Base-by-base conservation (phyloP, 2,888 invertebrate genomes). In the Actias luna region DNA sequence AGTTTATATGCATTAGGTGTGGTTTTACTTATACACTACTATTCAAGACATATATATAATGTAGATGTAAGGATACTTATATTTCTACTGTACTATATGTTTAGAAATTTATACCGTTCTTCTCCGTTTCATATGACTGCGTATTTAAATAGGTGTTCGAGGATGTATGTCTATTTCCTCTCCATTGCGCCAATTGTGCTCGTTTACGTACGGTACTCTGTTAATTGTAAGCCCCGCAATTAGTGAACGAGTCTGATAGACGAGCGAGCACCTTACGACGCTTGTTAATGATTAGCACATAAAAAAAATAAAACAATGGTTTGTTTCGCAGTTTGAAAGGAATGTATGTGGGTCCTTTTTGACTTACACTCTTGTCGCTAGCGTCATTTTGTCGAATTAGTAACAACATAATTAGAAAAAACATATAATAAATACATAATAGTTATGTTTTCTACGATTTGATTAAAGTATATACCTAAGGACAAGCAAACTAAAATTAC, bases 141-240 rank as follows among this genome's bases (percentile, higher is more conserved):
- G 67, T 68, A 67, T 69, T 68, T 72, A 68, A 68, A 74, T 78
- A 78, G 75, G 78, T 82, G 77, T 81, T 78, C 69, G 73, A 79
- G 82, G 82, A 82, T 88, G 83, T 81, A 84, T 85, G 88, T 77
- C 78, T 82, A 86, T 84, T 91, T 92, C 91, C 92, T 90, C 84
- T 83, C 84, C 79, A 88, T 89, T 89, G 86, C 82, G 85, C 80
- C 90, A 92, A 92, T 92, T 92, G 89, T 76, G 88, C 87, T 89
- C 82, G 83, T 92, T 90, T 87, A 82, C 72, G 80, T 78, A 81
- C 80, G 77, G 77, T 84, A 86, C 84, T 84, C 82, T 74, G 76
- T 84, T 92, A 91, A 92, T 92, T 91, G 88, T 84, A 74, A 79
- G 77, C 81, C 76, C 80, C 77, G 77, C 82, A 89, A 92, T 92